A percentile compares a stretch with the other conserved stretches of the same genome.
Conservation (phyloP, 2,888 invertebrate genomes). For the Asteroscopus sphinx region DNA sequence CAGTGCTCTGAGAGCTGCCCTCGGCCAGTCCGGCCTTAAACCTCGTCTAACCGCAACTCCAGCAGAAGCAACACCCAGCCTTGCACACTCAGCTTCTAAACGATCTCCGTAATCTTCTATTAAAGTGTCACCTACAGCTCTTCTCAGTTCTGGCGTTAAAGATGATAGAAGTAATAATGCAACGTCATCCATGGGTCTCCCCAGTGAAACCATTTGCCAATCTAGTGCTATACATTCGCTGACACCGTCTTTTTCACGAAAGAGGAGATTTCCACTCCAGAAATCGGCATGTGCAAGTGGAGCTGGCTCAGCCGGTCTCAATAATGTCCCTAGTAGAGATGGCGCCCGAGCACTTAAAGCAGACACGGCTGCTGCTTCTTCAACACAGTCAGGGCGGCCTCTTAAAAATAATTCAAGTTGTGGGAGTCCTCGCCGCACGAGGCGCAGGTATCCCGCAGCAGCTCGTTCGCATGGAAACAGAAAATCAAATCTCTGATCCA, state of each 20-base stretch:
- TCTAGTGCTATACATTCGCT: conserved; percentile 93
- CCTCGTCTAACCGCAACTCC: conserved; percentile 86
- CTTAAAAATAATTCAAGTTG: conserved; percentile 93
- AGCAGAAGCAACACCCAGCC: conserved; percentile 90
- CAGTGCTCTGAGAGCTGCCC: conserved; percentile 93
- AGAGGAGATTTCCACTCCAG: conserved; percentile 95
- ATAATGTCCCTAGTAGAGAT: conserved; percentile 92
- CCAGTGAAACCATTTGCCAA: conserved; percentile 96
- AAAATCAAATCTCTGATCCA: conserved; percentile 89
- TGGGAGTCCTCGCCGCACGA: conserved; percentile 94
- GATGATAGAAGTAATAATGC: conserved; percentile 93
- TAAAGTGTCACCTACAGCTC: conserved; percentile 90
- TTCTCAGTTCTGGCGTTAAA: conserved; percentile 92
- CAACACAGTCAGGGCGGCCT: conserved; percentile 91
- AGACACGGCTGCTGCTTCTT: conserved; percentile 91
- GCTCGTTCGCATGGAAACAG: conserved; percentile 94
- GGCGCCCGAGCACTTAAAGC: conserved; percentile 92
- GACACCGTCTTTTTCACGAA: conserved; percentile 86
- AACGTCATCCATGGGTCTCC: conserved; percentile 94
- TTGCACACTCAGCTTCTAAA: conserved; percentile 90
- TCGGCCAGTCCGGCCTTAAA: conserved; percentile 90
- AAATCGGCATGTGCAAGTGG: conserved; percentile 95
- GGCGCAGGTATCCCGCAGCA: conserved; percentile 94
- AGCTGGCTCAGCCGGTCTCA: conserved; percentile 93
- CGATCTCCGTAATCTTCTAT: conserved; percentile 93